Base-by-base conservation (phyloP, 2,888 invertebrate genomes). In the Chrysolina oricalcia region DNA sequence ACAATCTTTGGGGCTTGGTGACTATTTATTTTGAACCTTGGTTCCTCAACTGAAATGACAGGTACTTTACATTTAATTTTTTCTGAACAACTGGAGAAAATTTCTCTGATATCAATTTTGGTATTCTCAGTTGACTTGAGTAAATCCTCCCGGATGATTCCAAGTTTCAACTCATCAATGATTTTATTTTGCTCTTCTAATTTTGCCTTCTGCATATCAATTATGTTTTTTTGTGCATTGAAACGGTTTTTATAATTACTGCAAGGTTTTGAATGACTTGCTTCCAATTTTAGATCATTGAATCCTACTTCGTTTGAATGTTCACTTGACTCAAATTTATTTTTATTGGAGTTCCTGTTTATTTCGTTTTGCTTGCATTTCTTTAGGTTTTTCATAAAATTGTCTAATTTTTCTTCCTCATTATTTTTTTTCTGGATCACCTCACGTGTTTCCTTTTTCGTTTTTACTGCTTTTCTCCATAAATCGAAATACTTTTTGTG, bases 161-260 rank as follows among this genome's bases (percentile, higher is more conserved):
- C 93, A 69, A 94, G 88, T 84, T 93, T 94, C 0, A 95, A 87
- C 84, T 94, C 93, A 85, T 94, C 92, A 73, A 95, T 95, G n/a
- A 94, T 85, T 82, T 92, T 91, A 80, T 92, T 93, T 86, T 95
- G 94, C 75, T 94, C 92, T 74, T 93, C 92, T 74, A 95, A 86
- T 88, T 94, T 94, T 1, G 91, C 88, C 85, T 92, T 93, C 86
- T 95, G 95, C 40, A 93, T 87, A 40, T 94, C 92, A 74, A 95
- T 95, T 59, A 95, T 93, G 80, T 92, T 91, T 85, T 93, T 93
- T 85, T 95, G 95, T 11, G 93, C 91, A 86, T 92, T 92, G 76
- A 92, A 92, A 81, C 94, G 81, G 72, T 86, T 84, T 82, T 84
- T 82, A 66, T 81, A 83, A 71, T 70, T 80, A 41, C 74, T 75